A percentile compares a stretch with the other conserved stretches of the same genome.
These are phyloP conservation scores for Keiferia lycopersicella DNA, from an alignment of 2,888 invertebrate species.

Conservation along the genomic window DNA sequence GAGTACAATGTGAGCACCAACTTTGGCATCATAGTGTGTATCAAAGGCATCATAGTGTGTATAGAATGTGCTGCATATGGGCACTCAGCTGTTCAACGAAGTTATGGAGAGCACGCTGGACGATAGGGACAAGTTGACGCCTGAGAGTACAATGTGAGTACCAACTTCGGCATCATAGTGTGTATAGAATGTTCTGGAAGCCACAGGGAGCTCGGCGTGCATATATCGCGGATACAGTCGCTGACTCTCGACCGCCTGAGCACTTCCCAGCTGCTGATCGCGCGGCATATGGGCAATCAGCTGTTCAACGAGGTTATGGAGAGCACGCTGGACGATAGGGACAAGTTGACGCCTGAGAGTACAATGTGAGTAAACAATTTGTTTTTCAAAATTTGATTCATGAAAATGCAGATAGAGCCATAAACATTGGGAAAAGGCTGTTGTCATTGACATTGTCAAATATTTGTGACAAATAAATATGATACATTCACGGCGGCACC, in stretches of 20 bases:
- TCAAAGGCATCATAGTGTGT: conserved; percentile 97
- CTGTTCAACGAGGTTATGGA: conserved; percentile 98
- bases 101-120: conserved; percentile 96
- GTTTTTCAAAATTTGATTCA: too few relatives aligned
- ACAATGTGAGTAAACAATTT: conserved; percentile 88
- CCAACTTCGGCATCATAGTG: conserved; percentile 97
- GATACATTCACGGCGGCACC: too few relatives aligned
- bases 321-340: conserved; percentile 89
- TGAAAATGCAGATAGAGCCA: neutral
- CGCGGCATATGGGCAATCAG: conserved; percentile 96
- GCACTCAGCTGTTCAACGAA: conserved; percentile 96
- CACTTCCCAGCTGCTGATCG: conserved; percentile 95
- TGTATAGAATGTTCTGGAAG: conserved; percentile 98
- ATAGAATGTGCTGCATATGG: conserved; percentile 98
- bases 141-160: conserved; percentile 95
- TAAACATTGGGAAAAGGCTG: too few relatives aligned
- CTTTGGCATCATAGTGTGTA: conserved; percentile 97
- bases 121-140: conserved; percentile 89
- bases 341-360: conserved; percentile 93
- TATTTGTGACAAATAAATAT: too few relatives aligned
- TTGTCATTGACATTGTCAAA: too few relatives aligned
- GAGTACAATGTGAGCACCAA: conserved; percentile 97
- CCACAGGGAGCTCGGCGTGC: conserved; percentile 97
- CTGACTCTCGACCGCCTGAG: conserved; percentile 93
- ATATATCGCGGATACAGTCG: conserved; percentile 96